Conservation (phyloP, 2,888 invertebrate genomes). For the Drosophila paramelanica region DNA sequence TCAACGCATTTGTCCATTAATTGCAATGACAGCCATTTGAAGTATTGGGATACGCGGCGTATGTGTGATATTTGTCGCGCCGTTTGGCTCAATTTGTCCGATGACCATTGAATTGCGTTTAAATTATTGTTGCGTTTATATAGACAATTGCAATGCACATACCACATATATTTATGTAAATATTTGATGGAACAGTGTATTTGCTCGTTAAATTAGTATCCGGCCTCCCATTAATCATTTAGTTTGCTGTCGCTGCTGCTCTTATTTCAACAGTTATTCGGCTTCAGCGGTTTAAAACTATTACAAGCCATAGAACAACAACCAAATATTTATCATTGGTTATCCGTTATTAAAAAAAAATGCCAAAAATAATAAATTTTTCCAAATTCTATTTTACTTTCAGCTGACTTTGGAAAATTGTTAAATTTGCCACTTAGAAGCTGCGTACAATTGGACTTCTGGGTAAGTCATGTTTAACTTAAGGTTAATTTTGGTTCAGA, state of each 20-base stretch:
- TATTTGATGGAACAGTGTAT: not conserved
- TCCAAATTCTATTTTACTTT: no score
- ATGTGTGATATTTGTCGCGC: conserved; percentile 33
- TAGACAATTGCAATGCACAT: not conserved
- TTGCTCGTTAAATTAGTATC: conserved; percentile 8
- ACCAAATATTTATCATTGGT: no score
- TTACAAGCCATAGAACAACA: no score
- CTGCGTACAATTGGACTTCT: no score
- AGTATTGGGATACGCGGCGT: conserved; percentile 10
- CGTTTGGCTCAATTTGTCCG: not conserved
- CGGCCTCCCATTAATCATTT: conserved; percentile 38
- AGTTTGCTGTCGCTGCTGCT: not conserved
- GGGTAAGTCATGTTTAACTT: no score
- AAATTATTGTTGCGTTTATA: no score
- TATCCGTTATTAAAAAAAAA: no score
- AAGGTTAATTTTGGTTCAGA: no score
- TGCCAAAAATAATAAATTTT: no score
- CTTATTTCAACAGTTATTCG: not conserved
- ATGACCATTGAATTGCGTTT: no score
- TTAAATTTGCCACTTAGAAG: no score
- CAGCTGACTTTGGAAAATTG: not conserved
- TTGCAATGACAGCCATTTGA: conserved; percentile 26
- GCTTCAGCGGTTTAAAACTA: conserved; percentile 16
- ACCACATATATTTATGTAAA: not conserved
- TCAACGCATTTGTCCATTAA: conserved; percentile 22